Evolutionary conservation across 92 coral and sea anemone genomes (phyloP).

Genomic region (Palythoa heliodiscus): DNA sequence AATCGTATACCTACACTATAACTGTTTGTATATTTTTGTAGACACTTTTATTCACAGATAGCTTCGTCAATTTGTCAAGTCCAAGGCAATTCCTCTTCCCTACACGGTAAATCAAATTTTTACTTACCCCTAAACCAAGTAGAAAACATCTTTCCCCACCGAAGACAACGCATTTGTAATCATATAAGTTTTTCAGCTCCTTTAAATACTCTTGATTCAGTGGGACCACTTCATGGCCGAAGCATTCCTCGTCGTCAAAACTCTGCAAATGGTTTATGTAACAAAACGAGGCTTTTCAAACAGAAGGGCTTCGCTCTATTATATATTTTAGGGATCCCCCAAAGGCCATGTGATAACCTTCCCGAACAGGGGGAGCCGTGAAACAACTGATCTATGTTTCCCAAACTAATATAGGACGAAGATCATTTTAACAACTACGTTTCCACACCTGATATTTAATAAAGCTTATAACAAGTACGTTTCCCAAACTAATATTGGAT

Average conservation of each 20-base stretch:
- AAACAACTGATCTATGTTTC: too few species aligned
- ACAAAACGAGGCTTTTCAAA: neutral
- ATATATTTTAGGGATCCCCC: too few species aligned
- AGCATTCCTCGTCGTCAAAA: conserved; percentile 73
- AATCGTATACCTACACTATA: too few species aligned
- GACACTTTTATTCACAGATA: neutral
- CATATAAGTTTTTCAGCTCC: conserved; percentile 77
- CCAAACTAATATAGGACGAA: too few species aligned
- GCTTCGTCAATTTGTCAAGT: neutral
- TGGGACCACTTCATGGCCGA: conserved; percentile 63
- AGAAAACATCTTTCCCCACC: conserved; percentile 86
- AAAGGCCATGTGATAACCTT: too few species aligned
- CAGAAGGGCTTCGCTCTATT: too few species aligned
- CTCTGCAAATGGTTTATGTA: conserved; percentile 43
- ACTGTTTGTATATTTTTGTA: neutral
- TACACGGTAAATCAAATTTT: neutral
- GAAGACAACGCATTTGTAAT: conserved; percentile 90
- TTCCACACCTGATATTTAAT: too few species aligned
- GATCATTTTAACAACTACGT: too few species aligned
- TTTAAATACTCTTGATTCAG: conserved; percentile 69
- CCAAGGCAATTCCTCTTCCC: too few species aligned
- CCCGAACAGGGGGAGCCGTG: neutral
- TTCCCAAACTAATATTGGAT: too few species aligned
- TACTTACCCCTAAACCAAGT: conserved; percentile 90
- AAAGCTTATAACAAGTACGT: too few species aligned